phyloP scores from a whole-genome alignment of 2,797 vertebrate genomes.

The Phylloscopus collybita region DNA sequence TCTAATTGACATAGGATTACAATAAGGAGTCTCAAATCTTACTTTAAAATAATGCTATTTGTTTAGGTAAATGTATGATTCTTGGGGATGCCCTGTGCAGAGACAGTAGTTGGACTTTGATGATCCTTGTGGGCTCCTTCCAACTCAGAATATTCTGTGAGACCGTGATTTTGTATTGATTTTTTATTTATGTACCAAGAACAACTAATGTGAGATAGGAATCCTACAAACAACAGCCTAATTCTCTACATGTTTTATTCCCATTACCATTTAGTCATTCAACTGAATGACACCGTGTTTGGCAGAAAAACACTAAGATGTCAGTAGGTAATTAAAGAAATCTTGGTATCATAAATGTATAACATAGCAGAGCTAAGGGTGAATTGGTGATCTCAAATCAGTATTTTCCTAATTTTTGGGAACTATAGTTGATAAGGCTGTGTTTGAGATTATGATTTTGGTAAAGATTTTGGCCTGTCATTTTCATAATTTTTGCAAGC shows the following conservation, averaged over 20 bases:
- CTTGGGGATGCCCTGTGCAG: background rate
- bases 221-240: background rate
- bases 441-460: background rate
- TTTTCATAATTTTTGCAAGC: background rate
- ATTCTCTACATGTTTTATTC: background rate
- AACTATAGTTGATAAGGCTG: background rate
- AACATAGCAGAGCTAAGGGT: background rate
- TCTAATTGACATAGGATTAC: background rate
- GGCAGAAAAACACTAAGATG: background rate
- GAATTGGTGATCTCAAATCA: background rate
- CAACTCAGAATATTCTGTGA: background rate
- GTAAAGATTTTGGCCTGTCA: background rate
- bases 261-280: background rate
- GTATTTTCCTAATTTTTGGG: background rate
- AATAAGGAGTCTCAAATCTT: background rate
- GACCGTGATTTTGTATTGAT: background rate
- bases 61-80: background rate
- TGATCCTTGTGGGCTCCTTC: background rate
- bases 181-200: background rate
- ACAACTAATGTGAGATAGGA: background rate
- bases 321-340: background rate
- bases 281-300: background rate
- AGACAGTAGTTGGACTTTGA: background rate
- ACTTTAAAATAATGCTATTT: background rate
- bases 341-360: background rate